Evolutionary conservation across 1,140 invertebrate genomes (phyloP).

Genomic region (Nymphalis io): DNA sequence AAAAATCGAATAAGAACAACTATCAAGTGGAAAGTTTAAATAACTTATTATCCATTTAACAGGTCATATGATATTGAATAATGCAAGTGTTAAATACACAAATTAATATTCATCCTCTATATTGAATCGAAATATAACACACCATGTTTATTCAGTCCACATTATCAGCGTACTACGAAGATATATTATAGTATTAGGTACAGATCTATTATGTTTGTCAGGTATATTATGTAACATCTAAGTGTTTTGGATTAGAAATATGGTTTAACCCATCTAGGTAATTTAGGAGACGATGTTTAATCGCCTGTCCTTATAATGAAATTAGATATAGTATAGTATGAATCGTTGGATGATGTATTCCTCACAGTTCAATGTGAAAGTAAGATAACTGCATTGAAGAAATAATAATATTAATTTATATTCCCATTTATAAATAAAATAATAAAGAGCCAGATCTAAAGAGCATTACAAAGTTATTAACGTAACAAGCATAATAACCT

Average conservation of each 20-base stretch:
- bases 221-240: constrained; percentile 38
- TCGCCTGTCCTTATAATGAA: not conserved
- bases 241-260: constrained; percentile 16
- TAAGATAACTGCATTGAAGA: too few species aligned
- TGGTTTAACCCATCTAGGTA: not conserved
- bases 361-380: too few species aligned
- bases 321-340: not conserved
- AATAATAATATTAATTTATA: too few species aligned
- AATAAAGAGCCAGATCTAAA: too few species aligned
- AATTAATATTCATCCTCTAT: constrained; percentile 60
- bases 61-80: not conserved
- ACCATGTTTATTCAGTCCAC: constrained; percentile 58
- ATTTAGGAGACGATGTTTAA: not conserved
- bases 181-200: constrained; percentile 26
- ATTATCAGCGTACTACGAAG: constrained; percentile 41
- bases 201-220: constrained; percentile 43
- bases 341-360: too few species aligned
- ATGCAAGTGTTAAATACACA: constrained; percentile 43
- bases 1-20: too few species aligned
- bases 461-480: too few species aligned
- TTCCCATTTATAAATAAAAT: too few species aligned
- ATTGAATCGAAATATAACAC: not conserved
- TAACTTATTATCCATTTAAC: not conserved
- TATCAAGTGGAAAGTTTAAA: not conserved
- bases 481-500: too few species aligned